A percentile compares a stretch with the other conserved stretches of the same genome.
Conservation (phyloP, 1,140 invertebrate species). For the Scaptomyza montana region DNA sequence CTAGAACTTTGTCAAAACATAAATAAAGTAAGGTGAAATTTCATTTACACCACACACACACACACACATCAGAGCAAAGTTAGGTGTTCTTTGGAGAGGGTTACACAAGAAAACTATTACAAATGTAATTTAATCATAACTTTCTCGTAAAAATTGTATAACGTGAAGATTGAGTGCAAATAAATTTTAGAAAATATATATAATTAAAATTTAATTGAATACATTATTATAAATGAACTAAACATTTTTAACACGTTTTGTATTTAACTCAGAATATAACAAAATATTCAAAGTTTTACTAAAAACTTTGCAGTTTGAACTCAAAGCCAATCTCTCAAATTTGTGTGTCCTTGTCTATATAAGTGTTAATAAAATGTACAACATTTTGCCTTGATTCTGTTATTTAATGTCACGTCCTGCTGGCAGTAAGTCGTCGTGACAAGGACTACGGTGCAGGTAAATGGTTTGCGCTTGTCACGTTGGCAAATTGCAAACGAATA, state of each 20-base stretch:
- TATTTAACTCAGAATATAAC: no score
- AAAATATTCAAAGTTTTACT: no score
- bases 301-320: no score
- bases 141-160: not conserved
- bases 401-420: not conserved
- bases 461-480: conserved; percentile 25
- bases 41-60: conserved; percentile 34
- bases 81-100: not conserved
- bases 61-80: conserved; percentile 7
- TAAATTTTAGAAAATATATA: no score
- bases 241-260: not conserved
- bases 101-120: not conserved
- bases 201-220: not conserved
- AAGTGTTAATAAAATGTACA: conserved; percentile 2
- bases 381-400: conserved; percentile 6
- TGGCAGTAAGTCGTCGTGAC: not conserved
- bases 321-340: not conserved
- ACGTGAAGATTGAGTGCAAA: not conserved
- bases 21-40: conserved; percentile 24
- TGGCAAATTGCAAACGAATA: conserved; percentile 37
- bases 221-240: not conserved
- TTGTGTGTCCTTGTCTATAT: not conserved
- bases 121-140: conserved; percentile 1
- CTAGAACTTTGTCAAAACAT: conserved; percentile 16
- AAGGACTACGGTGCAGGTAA: conserved; percentile 3